Evolutionary conservation across 2,113 vertebrate species (phyloP).

Genomic region (Macrotis lagotis): DNA sequence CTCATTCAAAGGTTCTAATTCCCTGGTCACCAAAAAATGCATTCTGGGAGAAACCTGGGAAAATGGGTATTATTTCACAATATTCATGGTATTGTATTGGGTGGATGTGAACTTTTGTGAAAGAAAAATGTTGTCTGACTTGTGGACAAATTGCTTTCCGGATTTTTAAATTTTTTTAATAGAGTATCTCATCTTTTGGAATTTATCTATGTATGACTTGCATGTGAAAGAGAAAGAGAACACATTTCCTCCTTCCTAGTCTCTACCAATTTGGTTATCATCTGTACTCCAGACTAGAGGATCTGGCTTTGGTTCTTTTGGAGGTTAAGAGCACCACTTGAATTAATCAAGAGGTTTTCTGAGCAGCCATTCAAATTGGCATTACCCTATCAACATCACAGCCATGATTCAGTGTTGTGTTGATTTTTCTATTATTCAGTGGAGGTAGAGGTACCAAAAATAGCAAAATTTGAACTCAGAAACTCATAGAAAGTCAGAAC

Average conservation of each 20-base stretch:
- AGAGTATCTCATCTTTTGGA: background rate
- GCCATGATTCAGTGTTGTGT: fast-evolving
- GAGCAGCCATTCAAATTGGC: background rate
- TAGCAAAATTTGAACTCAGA: background rate
- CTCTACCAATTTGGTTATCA: background rate
- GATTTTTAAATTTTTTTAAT: background rate
- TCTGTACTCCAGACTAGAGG: background rate
- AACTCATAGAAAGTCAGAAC: background rate
- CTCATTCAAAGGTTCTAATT: slow-evolving; percentile 14
- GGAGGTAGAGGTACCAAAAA: background rate
- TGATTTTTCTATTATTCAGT: background rate
- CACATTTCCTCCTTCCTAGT: background rate
- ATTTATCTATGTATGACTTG: background rate
- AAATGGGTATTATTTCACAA: background rate
- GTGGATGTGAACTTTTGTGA: background rate
- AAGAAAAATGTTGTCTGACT: background rate
- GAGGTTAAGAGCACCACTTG: background rate
- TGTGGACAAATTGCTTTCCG: background rate
- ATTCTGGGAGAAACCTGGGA: slow-evolving; percentile 25
- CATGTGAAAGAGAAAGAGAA: background rate
- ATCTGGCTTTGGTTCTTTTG: background rate
- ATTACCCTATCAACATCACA: background rate
- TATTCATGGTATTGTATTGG: background rate
- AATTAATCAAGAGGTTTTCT: background rate
- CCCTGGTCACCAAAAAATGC: slow-evolving; percentile 35